phyloP scores from a whole-genome alignment of 2,888 invertebrate species.

The Caenorhabditis drosophilae region DNA sequence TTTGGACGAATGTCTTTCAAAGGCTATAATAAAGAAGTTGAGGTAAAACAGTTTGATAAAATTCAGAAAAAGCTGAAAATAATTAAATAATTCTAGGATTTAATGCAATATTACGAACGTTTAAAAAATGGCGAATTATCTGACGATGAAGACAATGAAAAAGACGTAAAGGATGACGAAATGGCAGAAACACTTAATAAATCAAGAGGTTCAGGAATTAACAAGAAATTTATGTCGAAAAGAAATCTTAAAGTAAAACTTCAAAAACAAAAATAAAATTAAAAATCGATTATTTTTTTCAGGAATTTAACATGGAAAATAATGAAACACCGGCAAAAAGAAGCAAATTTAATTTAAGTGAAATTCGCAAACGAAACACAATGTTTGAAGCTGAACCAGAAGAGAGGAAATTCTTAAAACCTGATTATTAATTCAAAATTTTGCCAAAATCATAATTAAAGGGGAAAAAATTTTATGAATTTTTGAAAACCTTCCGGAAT shows the following conservation, averaged over 20 bases:
- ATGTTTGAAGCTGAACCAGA: not conserved
- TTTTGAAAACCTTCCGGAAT: no score
- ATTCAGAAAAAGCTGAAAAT: not conserved
- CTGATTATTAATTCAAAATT: not conserved
- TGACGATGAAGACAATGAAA: conserved; percentile 45
- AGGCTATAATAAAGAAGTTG: conserved; percentile 91
- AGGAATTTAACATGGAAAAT: conserved; percentile 1
- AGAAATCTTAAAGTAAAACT: conserved; percentile 19
- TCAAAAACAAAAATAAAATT: conserved; percentile 20
- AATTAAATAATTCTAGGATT: conserved; percentile 20
- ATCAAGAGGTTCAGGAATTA: no score
- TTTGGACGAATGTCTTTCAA: conserved; percentile 87
- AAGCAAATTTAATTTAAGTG: not conserved
- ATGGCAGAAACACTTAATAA: conserved; percentile 53
- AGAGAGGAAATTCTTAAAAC: not conserved
- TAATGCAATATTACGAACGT: conserved; percentile 50
- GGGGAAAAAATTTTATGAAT: not conserved
- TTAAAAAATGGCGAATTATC: conserved; percentile 41
- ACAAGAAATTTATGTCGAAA: no score
- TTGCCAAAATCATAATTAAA: not conserved
- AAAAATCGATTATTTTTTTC: not conserved
- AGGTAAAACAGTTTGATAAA: conserved; percentile 70
- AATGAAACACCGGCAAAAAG: not conserved
- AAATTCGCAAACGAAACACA: not conserved
- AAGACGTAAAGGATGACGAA: conserved; percentile 50